phyloP scores from a whole-genome alignment of 2,797 vertebrate genomes.

The Manis crassicaudata region DNA sequence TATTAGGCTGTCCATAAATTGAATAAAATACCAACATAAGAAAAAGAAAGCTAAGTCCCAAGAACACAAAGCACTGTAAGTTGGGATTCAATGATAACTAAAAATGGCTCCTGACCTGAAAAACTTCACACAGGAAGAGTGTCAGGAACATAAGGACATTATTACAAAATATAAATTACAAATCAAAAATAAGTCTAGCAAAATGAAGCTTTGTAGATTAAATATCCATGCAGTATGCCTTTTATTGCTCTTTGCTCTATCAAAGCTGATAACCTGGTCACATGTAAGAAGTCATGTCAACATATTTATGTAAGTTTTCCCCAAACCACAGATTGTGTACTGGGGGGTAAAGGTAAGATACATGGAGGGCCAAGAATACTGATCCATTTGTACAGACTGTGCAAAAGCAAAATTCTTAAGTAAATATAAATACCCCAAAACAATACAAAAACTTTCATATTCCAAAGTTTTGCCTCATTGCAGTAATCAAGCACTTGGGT shows the following conservation, averaged over 20 bases:
- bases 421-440: neutral
- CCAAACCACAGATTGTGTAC: neutral
- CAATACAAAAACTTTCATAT: neutral
- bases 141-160: neutral
- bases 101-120: neutral
- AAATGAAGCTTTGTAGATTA: neutral
- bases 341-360: neutral
- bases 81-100: neutral
- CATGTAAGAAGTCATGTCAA: neutral
- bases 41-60: neutral
- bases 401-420: neutral
- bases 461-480: neutral
- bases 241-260: neutral
- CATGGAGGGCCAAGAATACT: neutral
- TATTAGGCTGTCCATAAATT: neutral
- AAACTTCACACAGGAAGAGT: neutral
- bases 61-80: neutral
- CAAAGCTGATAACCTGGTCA: neutral
- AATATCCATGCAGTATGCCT: neutral
- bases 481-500: neutral
- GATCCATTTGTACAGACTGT: neutral
- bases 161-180: neutral
- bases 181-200: neutral
- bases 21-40: neutral
- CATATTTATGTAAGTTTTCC: constrained; percentile 2